phyloP scores from a whole-genome alignment of 2,797 vertebrate species.

The Prunella strophiata region DNA sequence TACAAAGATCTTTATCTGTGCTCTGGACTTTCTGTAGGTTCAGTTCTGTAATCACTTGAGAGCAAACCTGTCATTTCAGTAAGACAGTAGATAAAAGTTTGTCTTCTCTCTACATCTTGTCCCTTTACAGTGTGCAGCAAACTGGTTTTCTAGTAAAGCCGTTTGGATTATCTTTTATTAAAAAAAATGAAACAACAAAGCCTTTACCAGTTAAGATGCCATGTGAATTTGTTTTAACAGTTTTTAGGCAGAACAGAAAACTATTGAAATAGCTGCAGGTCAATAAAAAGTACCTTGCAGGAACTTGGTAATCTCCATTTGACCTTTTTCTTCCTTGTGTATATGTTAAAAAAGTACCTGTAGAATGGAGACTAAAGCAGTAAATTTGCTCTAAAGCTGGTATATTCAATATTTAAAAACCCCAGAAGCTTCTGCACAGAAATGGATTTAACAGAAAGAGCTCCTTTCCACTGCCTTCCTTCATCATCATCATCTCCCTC shows the following conservation, averaged over 20 bases:
- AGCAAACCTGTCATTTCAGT: background rate
- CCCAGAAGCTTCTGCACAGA: background rate
- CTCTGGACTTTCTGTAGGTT: background rate
- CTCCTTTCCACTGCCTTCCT: background rate
- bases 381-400: background rate
- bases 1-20: background rate
- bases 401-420: background rate
- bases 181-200: background rate
- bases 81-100: background rate
- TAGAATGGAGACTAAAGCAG: background rate
- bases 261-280: background rate
- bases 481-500: background rate
- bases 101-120: background rate
- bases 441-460: background rate
- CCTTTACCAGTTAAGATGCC: background rate
- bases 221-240: background rate
- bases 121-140: background rate
- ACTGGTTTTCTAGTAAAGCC: background rate
- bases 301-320: background rate
- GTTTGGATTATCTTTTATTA: background rate
- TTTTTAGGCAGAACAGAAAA: background rate
- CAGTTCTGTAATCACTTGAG: background rate
- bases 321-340: background rate
- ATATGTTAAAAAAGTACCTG: background rate
- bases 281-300: background rate